Percentiles rank a stretch among this genome's conserved stretches.
Evolutionary conservation across 2,888 invertebrate genomes (phyloP).

Genomic region (Sarcophaga rosellei): DNA sequence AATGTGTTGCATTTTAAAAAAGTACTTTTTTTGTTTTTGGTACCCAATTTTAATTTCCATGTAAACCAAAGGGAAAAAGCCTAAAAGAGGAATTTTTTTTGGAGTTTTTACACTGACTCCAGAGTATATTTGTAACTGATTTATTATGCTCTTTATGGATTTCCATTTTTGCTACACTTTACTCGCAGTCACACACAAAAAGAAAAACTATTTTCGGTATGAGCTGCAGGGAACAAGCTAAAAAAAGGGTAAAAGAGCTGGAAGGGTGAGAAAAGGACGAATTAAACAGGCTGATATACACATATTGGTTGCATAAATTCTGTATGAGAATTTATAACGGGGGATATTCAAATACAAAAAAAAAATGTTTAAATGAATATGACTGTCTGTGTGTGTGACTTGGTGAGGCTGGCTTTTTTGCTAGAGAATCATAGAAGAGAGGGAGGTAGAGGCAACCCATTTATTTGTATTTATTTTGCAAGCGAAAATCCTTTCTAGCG

Average conservation of each 20-base stretch:
- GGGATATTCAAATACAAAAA: not conserved
- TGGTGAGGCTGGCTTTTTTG: too few species aligned
- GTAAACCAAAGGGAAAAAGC: too few species aligned
- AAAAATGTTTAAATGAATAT: not conserved
- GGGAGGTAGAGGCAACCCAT: not conserved
- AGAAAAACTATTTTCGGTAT: not conserved
- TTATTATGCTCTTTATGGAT: slow-evolving; percentile 44
- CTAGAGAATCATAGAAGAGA: not conserved
- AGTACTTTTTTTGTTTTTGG: too few species aligned
- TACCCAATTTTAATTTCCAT: too few species aligned
- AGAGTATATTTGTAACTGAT: slow-evolving; percentile 44
- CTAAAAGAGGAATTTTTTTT: not conserved
- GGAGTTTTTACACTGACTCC: slow-evolving; percentile 5
- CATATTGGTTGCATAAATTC: slow-evolving; percentile 44
- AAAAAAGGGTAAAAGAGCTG: not conserved
- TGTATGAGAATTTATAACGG: slow-evolving; percentile 36
- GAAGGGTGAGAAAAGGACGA: not conserved
- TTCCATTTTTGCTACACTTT: not conserved
- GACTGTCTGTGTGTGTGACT: not conserved
- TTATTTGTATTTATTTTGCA: not conserved
- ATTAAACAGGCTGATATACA: not conserved
- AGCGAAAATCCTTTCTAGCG: slow-evolving; percentile 29
- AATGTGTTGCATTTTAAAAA: too few species aligned
- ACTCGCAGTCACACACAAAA: too few species aligned
- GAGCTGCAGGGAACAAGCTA: not conserved